These are phyloP conservation scores for Stramonita haemastoma DNA, from an alignment of 2,888 invertebrate genomes.

Conservation along the genomic window DNA sequence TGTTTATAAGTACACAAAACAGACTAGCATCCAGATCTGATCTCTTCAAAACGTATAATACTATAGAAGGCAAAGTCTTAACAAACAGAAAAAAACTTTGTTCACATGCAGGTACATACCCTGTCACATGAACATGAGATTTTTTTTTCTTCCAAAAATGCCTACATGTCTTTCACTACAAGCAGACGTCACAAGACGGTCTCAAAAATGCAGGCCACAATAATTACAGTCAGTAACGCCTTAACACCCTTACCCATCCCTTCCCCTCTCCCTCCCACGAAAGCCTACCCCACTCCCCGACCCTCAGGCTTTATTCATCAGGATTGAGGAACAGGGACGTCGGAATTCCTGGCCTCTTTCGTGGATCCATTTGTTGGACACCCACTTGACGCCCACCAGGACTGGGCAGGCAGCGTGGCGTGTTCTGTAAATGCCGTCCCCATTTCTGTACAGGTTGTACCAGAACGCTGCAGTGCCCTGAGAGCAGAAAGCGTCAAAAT, in stretches of 20 bases:
- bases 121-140: background rate
- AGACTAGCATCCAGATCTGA: too few species aligned
- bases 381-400: slow-evolving; percentile 97
- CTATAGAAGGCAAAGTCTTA: too few species aligned
- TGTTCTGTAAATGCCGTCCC: slow-evolving; percentile 93
- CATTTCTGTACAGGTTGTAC: slow-evolving; percentile 93
- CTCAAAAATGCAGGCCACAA: background rate
- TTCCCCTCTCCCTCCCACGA: background rate
- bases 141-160: background rate
- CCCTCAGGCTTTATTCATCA: slow-evolving; percentile 51
- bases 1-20: too few species aligned
- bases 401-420: slow-evolving; percentile 98
- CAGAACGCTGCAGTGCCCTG: slow-evolving; percentile 94
- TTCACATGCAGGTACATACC: background rate
- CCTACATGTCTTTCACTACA: background rate
- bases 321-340: slow-evolving; percentile 79
- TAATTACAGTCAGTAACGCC: background rate
- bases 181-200: background rate
- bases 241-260: background rate
- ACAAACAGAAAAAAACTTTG: too few species aligned
- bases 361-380: slow-evolving; percentile 94
- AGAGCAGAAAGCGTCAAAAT: slow-evolving; percentile 24
- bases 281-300: background rate
- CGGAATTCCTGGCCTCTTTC: slow-evolving; percentile 92
- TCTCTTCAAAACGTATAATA: too few species aligned